Conservation (phyloP, 1,140 invertebrate species). For the Subanguina moxae region DNA sequence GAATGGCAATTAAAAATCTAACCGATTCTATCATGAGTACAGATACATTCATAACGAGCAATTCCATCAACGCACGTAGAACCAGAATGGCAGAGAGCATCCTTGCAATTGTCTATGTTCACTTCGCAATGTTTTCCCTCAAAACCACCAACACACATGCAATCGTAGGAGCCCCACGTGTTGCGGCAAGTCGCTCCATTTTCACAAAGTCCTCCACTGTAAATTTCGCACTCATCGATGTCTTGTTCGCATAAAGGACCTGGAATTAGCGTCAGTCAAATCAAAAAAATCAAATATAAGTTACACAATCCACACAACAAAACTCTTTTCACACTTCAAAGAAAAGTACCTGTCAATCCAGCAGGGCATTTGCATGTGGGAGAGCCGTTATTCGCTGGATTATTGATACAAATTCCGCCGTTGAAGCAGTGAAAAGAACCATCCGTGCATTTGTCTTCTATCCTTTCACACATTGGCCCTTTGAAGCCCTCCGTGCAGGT, state of each 20-base stretch:
- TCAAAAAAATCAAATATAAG: slow-evolving; percentile 10
- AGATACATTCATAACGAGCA: slow-evolving; percentile 89
- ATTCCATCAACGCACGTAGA: slow-evolving; percentile 91
- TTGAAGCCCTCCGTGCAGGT: slow-evolving; percentile 19
- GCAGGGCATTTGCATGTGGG: slow-evolving; percentile 19
- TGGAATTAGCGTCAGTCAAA: too few relatives aligned
- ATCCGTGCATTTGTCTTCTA: slow-evolving; percentile 17
- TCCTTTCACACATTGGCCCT: slow-evolving; percentile 19
- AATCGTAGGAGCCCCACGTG: slow-evolving; percentile 27
- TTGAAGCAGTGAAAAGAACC: slow-evolving; percentile 75
- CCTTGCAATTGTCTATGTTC: slow-evolving; percentile 33
- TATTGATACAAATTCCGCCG: slow-evolving; percentile 79
- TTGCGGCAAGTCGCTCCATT: slow-evolving; percentile 49
- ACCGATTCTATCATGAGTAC: slow-evolving; percentile 78
- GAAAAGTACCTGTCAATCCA: slow-evolving; percentile 22
- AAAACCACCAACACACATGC: slow-evolving; percentile 75
- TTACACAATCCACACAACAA: slow-evolving; percentile 77
- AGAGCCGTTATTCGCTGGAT: slow-evolving; percentile 67
- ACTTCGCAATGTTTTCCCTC: slow-evolving; percentile 65
- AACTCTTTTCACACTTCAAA: slow-evolving; percentile 74
- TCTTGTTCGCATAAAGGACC: slow-evolving; percentile 70
- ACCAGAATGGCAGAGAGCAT: slow-evolving; percentile 66
- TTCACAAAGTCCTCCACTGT: slow-evolving; percentile 60
- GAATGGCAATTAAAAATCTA: slow-evolving; percentile 1
- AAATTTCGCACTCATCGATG: slow-evolving; percentile 64